These are phyloP conservation scores for Eupithecia centaureata DNA, from an alignment of 2,888 invertebrate genomes.

Conservation along the genomic window DNA sequence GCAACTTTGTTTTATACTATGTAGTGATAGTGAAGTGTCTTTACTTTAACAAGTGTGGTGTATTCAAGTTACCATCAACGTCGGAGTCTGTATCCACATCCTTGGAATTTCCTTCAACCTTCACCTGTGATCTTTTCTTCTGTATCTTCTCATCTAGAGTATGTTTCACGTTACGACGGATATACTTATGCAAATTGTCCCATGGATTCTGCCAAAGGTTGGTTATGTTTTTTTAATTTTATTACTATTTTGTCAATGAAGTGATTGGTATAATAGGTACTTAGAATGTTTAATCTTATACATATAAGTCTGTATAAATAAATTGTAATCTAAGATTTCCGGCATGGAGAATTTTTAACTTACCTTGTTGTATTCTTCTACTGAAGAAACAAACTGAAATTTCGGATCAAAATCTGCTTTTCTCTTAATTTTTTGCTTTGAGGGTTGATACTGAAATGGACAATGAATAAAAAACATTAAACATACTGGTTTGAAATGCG, in stretches of 20 bases:
- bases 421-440: conserved; percentile 88
- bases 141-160: conserved; percentile 94
- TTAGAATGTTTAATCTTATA: not conserved
- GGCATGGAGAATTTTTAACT: no score
- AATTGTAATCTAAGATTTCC: no score
- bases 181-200: conserved; percentile 91
- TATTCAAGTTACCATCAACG: conserved; percentile 73
- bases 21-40: no score
- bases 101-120: conserved; percentile 68
- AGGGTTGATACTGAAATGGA: conserved; percentile 90
- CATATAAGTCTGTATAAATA: no score
- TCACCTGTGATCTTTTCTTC: conserved; percentile 75
- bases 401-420: conserved; percentile 91
- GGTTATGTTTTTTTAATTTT: not conserved
- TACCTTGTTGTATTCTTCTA: conserved; percentile 90
- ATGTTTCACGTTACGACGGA: conserved; percentile 90
- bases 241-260: not conserved
- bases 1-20: no score
- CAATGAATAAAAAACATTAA: conserved; percentile 26
- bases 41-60: no score
- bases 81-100: conserved; percentile 81
- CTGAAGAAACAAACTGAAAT: conserved; percentile 91
- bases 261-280: not conserved
- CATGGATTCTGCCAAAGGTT: conserved; percentile 85
- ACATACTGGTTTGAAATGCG: not conserved